phyloP scores from a whole-genome alignment of 2,888 invertebrate species.

The Eucriotettix oculatus region DNA sequence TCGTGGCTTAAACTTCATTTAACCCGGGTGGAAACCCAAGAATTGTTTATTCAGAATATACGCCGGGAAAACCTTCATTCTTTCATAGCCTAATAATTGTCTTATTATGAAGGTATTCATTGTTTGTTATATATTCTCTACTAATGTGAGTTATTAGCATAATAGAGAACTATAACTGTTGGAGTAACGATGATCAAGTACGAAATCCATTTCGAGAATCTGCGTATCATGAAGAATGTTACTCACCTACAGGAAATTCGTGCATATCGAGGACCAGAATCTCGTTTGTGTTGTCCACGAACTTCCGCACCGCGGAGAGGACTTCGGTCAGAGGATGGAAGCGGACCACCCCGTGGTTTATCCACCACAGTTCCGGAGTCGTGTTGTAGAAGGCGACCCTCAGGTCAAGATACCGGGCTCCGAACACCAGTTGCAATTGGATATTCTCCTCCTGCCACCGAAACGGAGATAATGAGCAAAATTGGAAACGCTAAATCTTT shows the following conservation, averaged over 20 bases:
- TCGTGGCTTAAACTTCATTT: too few species aligned
- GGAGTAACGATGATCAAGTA: too few species aligned
- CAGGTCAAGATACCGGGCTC: slow-evolving; percentile 41
- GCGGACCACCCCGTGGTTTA: slow-evolving; percentile 36
- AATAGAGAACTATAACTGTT: too few species aligned
- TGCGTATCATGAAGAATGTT: neutral
- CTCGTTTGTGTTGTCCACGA: slow-evolving; percentile 37
- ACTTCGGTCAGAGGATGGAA: slow-evolving; percentile 31
- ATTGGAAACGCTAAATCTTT: too few species aligned
- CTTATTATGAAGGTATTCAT: too few species aligned
- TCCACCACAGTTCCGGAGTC: slow-evolving; percentile 24
- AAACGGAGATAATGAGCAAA: too few species aligned
- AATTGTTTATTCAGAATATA: too few species aligned
- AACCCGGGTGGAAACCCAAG: too few species aligned
- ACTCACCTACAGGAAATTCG: slow-evolving; percentile 37
- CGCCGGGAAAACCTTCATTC: too few species aligned
- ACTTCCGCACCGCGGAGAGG: slow-evolving; percentile 33
- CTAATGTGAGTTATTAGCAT: too few species aligned
- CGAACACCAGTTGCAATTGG: slow-evolving; percentile 38
- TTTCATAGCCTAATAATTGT: too few species aligned
- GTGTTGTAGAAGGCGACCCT: slow-evolving; percentile 33
- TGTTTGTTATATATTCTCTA: too few species aligned
- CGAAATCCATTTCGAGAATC: neutral
- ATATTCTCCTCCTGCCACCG: slow-evolving; percentile 35
- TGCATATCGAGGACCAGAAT: slow-evolving; percentile 42